These are phyloP conservation scores for Cyrtodaria siliqua DNA, from an alignment of 2,888 invertebrate genomes.

Conservation along the genomic window DNA sequence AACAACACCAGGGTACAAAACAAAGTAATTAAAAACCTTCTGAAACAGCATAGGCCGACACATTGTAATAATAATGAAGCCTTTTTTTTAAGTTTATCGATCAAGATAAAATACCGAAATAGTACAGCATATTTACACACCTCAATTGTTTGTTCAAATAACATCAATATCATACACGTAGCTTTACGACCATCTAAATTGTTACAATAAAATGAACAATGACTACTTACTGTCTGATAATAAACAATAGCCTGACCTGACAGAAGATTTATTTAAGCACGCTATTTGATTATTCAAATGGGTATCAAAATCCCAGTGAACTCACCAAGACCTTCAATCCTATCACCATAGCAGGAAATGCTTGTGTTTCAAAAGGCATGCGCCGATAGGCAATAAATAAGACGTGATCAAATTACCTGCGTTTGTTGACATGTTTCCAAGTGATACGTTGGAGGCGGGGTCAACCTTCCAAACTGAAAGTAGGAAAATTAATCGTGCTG, in stretches of 20 bases:
- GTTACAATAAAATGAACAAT: conserved; percentile 10
- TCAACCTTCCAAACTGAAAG: conserved; percentile 46
- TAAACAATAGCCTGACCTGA: conserved; percentile 46
- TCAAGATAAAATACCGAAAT: too few species aligned
- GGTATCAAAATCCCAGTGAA: conserved; percentile 37
- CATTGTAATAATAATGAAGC: too few species aligned
- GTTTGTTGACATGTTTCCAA: conserved; percentile 66
- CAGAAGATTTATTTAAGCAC: conserved; percentile 31
- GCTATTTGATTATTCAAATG: conserved; percentile 6
- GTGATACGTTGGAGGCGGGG: conserved; percentile 48
- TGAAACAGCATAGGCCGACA: too few species aligned
- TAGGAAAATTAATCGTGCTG: conserved; percentile 1
- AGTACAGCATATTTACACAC: conserved; percentile 14
- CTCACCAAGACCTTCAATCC: conserved; percentile 42
- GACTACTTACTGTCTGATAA: conserved; percentile 30
- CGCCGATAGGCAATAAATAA: conserved; percentile 23
- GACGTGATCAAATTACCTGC: conserved; percentile 33
- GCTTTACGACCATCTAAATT: background rate
- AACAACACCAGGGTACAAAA: too few species aligned
- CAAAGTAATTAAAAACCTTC: too few species aligned
- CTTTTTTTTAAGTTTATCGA: too few species aligned
- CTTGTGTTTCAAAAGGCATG: conserved; percentile 42
- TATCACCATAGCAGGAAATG: conserved; percentile 67
- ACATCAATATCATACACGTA: conserved; percentile 1
- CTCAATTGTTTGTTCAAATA: conserved; percentile 13